These are phyloP conservation scores for Hippocampus kuda DNA, from an alignment of 2,797 vertebrate species.

Conservation along the genomic window DNA sequence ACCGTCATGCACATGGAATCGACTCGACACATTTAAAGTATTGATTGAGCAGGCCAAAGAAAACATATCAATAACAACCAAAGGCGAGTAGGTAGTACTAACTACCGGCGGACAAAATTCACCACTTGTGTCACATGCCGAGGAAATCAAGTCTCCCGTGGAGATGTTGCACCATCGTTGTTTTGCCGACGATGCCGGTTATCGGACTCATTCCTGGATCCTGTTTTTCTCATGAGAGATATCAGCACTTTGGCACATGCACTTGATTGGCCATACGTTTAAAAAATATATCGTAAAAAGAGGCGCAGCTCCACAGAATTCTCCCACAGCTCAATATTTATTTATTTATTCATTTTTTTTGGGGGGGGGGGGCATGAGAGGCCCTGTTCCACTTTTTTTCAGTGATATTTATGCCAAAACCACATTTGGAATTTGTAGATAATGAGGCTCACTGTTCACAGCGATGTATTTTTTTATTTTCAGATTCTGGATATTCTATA, in stretches of 20 bases:
- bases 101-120: neutral
- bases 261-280: constrained; percentile 58
- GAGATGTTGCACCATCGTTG: constrained; percentile 44
- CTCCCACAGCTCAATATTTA: constrained; percentile 54
- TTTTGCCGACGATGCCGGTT: constrained; percentile 50
- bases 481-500: constrained; percentile 14
- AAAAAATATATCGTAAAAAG: constrained; percentile 42
- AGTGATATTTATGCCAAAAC: constrained; percentile 58
- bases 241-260: constrained; percentile 61
- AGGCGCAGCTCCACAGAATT: constrained; percentile 47
- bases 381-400: constrained; percentile 7
- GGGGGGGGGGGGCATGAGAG: too few species aligned
- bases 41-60: neutral
- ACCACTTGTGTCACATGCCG: neutral
- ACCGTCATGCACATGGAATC: constrained; percentile 4
- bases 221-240: constrained; percentile 66
- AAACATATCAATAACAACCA: neutral
- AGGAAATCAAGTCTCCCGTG: constrained; percentile 31
- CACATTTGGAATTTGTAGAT: constrained; percentile 43
- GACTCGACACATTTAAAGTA: neutral
- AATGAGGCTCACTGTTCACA: constrained; percentile 42
- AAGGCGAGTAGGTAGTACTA: neutral
- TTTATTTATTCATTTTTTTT: constrained; percentile 23
- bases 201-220: constrained; percentile 64
- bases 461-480: constrained; percentile 33